Percentiles rank a stretch among this genome's conserved stretches.
phyloP scores from a whole-genome alignment of 2,797 vertebrate species.

The Bradypus variegatus region DNA sequence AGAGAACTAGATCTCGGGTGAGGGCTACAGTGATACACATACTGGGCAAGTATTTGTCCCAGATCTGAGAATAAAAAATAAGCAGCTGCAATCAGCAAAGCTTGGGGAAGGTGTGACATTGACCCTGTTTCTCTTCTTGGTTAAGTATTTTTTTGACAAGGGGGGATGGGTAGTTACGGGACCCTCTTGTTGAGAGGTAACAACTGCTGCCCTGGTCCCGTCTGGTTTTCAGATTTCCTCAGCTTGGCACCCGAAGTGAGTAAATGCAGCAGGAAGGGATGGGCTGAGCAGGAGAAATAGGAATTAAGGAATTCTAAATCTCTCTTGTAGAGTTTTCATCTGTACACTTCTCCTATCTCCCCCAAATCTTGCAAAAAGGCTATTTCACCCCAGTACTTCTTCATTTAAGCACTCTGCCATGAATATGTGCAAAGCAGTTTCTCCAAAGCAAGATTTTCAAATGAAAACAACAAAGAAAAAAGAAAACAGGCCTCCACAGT shows the following conservation, averaged over 20 bases:
- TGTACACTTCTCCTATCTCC: neutral
- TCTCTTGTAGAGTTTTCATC: neutral
- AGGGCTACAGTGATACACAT: neutral
- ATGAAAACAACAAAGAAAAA: neutral
- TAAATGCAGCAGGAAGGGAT: neutral
- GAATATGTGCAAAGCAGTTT: neutral
- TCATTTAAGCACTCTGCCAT: neutral
- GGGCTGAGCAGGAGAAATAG: fast-evolving
- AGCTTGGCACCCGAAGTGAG: neutral
- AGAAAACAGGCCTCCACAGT: fast-evolving
- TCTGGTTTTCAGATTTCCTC: neutral
- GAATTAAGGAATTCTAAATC: neutral
- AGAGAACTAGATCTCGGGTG: neutral
- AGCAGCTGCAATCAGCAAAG: neutral
- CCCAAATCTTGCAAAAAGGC: neutral
- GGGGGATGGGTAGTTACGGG: neutral
- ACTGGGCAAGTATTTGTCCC: neutral
- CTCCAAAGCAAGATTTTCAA: neutral
- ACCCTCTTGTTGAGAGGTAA: neutral
- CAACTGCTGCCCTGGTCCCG: neutral
- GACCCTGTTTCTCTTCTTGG: neutral
- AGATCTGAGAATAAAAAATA: neutral
- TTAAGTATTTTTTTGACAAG: neutral
- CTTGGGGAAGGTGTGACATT: fast-evolving
- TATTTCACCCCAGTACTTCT: neutral